Percentiles rank a stretch among this genome's conserved stretches.
These are phyloP conservation scores for Triops longicaudatus DNA, from an alignment of 1,140 invertebrate species.

Conservation along the genomic window DNA sequence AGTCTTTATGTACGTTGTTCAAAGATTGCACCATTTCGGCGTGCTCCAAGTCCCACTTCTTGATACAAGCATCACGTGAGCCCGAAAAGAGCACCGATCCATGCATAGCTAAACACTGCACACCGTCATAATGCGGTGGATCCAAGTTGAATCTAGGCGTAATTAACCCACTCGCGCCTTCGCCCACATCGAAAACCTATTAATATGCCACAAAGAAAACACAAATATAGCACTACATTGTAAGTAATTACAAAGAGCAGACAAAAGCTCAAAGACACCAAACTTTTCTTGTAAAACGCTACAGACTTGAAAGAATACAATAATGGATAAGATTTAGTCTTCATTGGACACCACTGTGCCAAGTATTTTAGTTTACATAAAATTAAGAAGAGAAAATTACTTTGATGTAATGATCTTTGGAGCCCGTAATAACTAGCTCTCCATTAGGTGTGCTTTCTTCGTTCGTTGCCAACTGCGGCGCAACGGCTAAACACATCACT, in stretches of 20 bases:
- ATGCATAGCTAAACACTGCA: conserved; percentile 63
- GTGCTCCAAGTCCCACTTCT: conserved; percentile 69
- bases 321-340: too few species aligned
- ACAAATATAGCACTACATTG: background rate
- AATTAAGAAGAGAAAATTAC: conserved; percentile 32
- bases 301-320: too few species aligned
- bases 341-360: too few species aligned
- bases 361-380: background rate
- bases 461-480: conserved; percentile 37
- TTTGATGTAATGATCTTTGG: conserved; percentile 79
- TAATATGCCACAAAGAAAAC: background rate
- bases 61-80: conserved; percentile 77
- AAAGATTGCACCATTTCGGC: conserved; percentile 64
- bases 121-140: conserved; percentile 86
- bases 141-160: conserved; percentile 52
- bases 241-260: too few species aligned
- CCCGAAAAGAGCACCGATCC: conserved; percentile 67
- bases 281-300: too few species aligned
- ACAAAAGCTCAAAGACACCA: too few species aligned
- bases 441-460: conserved; percentile 46
- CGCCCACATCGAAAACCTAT: conserved; percentile 2
- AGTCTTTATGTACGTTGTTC: conserved; percentile 81
- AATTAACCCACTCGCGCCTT: background rate
- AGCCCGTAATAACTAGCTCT: conserved; percentile 62
- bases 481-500: conserved; percentile 70